These are phyloP conservation scores for Luffia ferchaultella DNA, from an alignment of 2,888 invertebrate genomes.

Conservation along the genomic window DNA sequence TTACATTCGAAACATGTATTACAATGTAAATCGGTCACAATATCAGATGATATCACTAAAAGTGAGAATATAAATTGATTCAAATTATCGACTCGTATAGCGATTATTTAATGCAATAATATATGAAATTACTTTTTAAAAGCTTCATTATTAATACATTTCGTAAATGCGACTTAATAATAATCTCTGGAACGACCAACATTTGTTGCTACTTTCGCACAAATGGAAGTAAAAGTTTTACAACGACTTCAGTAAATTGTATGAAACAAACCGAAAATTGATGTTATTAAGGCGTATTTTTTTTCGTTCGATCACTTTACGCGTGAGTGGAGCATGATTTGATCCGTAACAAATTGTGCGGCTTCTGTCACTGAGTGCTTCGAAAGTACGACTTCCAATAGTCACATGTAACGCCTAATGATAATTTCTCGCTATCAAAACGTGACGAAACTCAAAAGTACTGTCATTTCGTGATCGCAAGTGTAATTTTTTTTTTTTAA, in stretches of 20 bases:
- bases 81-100: no score
- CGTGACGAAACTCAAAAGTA: conserved; percentile 16
- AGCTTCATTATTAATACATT: background rate
- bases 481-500: background rate
- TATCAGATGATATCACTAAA: no score
- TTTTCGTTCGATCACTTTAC: conserved; percentile 40
- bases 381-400: background rate
- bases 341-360: background rate
- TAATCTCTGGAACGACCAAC: conserved; percentile 16
- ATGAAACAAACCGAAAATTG: conserved; percentile 38
- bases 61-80: no score
- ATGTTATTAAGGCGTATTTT: conserved; percentile 21
- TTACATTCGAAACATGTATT: no score
- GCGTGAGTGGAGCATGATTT: conserved; percentile 43
- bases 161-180: background rate
- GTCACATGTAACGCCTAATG: background rate
- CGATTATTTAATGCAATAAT: no score
- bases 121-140: no score
- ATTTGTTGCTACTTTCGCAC: conserved; percentile 29
- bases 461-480: background rate
- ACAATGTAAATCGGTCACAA: no score
- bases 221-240: conserved; percentile 44
- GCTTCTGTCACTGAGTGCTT: background rate
- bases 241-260: conserved; percentile 42
- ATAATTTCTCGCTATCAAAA: conserved; percentile 4